Percentiles rank a stretch among this genome's conserved stretches.
Evolutionary conservation across 1,140 invertebrate species (phyloP).

Genomic region (Phocides pigmalion): DNA sequence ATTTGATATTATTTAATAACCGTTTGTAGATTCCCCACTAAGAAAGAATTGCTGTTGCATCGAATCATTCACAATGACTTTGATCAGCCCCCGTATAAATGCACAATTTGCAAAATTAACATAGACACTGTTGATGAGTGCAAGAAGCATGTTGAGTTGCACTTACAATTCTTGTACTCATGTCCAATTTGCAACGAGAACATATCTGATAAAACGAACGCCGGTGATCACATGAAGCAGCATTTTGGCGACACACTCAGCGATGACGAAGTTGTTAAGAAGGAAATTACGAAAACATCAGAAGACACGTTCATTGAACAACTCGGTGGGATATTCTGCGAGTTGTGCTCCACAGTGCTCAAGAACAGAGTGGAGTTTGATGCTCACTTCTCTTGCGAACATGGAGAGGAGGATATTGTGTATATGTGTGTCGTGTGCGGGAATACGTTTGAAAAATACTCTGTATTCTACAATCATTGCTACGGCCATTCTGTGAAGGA

Average conservation of each 20-base stretch:
- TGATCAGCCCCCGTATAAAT: constrained; percentile 57
- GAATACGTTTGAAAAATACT: constrained; percentile 67
- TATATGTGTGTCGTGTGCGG: constrained; percentile 67
- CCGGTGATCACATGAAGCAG: constrained; percentile 57
- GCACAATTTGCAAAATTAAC: constrained; percentile 52
- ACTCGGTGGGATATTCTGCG: constrained; percentile 64
- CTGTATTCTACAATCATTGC: constrained; percentile 59
- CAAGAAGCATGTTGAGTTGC: constrained; percentile 61
- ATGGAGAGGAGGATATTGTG: constrained; percentile 55
- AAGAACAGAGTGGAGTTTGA: constrained; percentile 65
- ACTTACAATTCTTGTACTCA: constrained; percentile 50
- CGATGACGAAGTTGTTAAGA: constrained; percentile 25
- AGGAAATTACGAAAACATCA: constrained; percentile 23
- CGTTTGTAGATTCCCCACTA: constrained; percentile 61
- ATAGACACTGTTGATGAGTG: constrained; percentile 47
- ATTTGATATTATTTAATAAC: background rate
- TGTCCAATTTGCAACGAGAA: constrained; percentile 69
- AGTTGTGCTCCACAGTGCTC: constrained; percentile 53
- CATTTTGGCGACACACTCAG: constrained; percentile 56
- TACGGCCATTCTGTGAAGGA: constrained; percentile 63
- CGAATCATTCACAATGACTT: constrained; percentile 61
- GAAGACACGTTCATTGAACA: constrained; percentile 62
- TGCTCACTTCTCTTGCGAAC: constrained; percentile 58
- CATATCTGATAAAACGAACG: constrained; percentile 49
- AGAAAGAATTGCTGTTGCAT: constrained; percentile 63